These are phyloP conservation scores for Eilema depressum DNA, from an alignment of 2,888 invertebrate species.

Conservation along the genomic window DNA sequence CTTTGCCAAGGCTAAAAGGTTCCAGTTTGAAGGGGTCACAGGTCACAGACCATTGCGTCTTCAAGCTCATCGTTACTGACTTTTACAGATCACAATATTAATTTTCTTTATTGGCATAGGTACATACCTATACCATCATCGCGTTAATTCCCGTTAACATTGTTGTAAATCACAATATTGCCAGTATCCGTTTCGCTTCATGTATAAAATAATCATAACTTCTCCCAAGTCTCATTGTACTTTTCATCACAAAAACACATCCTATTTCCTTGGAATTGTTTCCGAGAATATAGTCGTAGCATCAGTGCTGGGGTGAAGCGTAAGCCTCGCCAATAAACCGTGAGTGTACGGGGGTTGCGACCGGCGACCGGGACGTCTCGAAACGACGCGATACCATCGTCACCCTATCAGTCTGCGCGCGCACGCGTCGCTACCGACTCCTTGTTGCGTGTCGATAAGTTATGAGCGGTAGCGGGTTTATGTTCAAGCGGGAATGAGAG, in stretches of 20 bases:
- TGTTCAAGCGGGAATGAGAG: no score
- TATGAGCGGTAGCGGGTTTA: constrained; percentile 45
- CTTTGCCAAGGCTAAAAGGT: background rate
- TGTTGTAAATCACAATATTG: background rate
- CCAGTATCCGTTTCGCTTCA: background rate
- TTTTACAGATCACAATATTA: background rate
- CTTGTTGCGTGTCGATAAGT: constrained; percentile 38
- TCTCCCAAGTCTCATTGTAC: background rate
- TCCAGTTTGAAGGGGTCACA: background rate
- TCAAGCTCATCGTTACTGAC: background rate
- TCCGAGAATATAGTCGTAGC: constrained; percentile 6
- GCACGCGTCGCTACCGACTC: constrained; percentile 58
- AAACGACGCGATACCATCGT: constrained; percentile 48
- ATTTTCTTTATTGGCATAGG: no score
- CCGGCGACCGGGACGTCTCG: constrained; percentile 44
- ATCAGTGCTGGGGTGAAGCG: constrained; percentile 22
- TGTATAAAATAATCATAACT: constrained; percentile 2
- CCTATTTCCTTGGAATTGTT: constrained; percentile 14
- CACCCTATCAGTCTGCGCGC: constrained; percentile 69
- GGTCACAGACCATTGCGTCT: background rate
- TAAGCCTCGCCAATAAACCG: constrained; percentile 25
- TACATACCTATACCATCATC: no score
- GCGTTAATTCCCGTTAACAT: no score
- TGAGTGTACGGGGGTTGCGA: constrained; percentile 29
- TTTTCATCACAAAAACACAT: constrained; percentile 12